phyloP scores from a whole-genome alignment of 2,113 vertebrate species.

The Albula glossodonta region DNA sequence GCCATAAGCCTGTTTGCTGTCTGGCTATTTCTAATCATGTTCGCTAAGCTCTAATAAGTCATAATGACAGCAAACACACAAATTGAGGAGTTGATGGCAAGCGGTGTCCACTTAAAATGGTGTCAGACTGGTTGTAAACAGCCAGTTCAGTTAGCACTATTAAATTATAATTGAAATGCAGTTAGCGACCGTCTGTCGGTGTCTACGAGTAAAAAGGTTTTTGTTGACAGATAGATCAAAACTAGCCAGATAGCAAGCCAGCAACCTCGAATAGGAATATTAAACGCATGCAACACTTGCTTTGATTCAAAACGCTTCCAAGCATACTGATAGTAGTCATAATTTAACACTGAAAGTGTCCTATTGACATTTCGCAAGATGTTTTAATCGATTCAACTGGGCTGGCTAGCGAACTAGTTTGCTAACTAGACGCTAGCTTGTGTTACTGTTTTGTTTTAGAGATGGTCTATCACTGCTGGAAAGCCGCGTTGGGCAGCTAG shows the following conservation, averaged over 20 bases:
- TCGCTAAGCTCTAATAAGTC: background rate
- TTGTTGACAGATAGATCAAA: background rate
- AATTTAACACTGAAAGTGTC: background rate
- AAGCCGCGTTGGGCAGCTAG: slow-evolving; percentile 32
- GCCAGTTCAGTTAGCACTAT: background rate
- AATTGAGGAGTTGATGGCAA: background rate
- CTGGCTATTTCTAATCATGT: background rate
- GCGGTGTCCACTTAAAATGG: background rate
- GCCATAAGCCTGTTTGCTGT: background rate
- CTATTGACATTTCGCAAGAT: background rate
- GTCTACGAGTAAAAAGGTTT: background rate
- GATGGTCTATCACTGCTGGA: slow-evolving; percentile 17
- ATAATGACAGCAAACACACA: background rate
- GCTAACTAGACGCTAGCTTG: background rate
- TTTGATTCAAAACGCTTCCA: background rate
- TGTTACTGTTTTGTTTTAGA: slow-evolving; percentile 27
- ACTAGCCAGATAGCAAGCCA: background rate
- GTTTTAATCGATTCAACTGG: background rate
- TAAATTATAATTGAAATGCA: background rate
- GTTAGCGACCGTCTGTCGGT: background rate
- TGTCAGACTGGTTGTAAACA: background rate
- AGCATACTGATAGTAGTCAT: background rate
- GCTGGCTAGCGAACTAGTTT: slow-evolving; percentile 11
- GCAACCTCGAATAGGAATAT: background rate
- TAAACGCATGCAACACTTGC: background rate